A percentile compares a stretch with the other conserved stretches of the same genome.
phyloP scores from a whole-genome alignment of 1,140 invertebrate genomes.

The Lepidurus packardi region DNA sequence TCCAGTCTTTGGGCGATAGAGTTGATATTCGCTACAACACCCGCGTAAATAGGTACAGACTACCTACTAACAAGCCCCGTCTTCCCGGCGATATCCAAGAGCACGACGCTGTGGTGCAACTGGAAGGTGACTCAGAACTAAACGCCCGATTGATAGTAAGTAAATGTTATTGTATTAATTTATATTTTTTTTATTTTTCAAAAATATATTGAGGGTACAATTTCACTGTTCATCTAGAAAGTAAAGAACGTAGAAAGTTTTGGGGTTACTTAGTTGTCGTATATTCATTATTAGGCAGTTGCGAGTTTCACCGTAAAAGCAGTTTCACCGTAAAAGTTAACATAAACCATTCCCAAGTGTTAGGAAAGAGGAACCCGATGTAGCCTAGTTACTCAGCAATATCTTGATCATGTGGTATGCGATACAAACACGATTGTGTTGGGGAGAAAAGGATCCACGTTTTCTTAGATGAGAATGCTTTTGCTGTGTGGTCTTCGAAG shows the following conservation, averaged over 20 bases:
- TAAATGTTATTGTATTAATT: not conserved
- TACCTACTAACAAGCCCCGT: slow-evolving; percentile 43
- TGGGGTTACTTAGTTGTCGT: not conserved
- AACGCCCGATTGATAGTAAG: slow-evolving; percentile 56
- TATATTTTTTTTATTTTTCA: not conserved
- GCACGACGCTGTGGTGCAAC: slow-evolving; percentile 45
- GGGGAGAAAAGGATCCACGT: too few species aligned
- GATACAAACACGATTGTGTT: too few species aligned
- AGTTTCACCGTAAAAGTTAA: too few species aligned
- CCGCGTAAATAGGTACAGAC: slow-evolving; percentile 50
- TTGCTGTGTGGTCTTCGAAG: too few species aligned
- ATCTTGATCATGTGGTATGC: too few species aligned
- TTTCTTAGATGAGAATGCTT: too few species aligned
- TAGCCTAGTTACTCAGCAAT: too few species aligned
- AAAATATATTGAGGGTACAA: not conserved
- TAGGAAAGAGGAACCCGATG: too few species aligned
- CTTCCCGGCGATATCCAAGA: slow-evolving; percentile 23
- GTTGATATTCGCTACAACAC: slow-evolving; percentile 47
- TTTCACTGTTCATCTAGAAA: too few species aligned
- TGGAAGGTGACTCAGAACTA: slow-evolving; percentile 53
- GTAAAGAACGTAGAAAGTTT: not conserved
- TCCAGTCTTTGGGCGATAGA: slow-evolving; percentile 46
- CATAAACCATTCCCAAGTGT: too few species aligned
- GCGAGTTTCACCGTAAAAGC: too few species aligned
- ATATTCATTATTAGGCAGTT: not conserved